phyloP scores from a whole-genome alignment of 2,888 invertebrate genomes.

The Tillus elongatus region DNA sequence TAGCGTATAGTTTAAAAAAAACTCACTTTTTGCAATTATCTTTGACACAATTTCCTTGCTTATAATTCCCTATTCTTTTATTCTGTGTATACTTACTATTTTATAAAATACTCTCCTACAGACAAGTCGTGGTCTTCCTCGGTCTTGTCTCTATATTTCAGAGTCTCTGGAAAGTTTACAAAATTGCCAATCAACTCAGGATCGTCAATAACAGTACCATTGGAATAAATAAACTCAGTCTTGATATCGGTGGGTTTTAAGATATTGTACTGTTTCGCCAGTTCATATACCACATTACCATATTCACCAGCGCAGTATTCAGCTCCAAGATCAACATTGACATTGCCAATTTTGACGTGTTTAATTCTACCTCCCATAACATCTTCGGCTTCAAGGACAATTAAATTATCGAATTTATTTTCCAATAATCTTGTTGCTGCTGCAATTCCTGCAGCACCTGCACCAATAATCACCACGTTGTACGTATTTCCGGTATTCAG shows the following conservation, averaged over 20 bases:
- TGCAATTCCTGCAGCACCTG: slow-evolving; percentile 40
- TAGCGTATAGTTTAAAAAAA: no score
- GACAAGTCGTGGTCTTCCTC: no score
- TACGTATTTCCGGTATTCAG: no score
- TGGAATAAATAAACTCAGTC: no score
- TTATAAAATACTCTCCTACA: slow-evolving; percentile 33
- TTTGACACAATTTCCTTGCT: no score
- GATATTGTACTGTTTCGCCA: slow-evolving; percentile 33
- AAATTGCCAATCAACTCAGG: no score
- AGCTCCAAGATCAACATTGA: slow-evolving; percentile 33
- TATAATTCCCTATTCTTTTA: no score
- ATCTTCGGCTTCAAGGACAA: slow-evolving; percentile 40
- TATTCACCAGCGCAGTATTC: slow-evolving; percentile 41
- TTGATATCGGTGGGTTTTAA: no score
- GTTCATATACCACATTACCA: slow-evolving; percentile 35
- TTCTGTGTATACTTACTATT: slow-evolving; percentile 30
- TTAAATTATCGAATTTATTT: slow-evolving; percentile 42
- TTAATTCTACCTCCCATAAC: slow-evolving; percentile 37
- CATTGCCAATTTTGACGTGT: slow-evolving; percentile 27
- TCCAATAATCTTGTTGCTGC: slow-evolving; percentile 45
- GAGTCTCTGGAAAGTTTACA: no score
- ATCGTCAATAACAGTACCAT: slow-evolving; percentile 29
- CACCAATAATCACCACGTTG: no score
- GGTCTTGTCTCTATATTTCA: no score
- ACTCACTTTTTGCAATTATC: no score